Base-by-base conservation (phyloP, 1,140 invertebrate genomes). In the Choristoneura fumiferana region DNA sequence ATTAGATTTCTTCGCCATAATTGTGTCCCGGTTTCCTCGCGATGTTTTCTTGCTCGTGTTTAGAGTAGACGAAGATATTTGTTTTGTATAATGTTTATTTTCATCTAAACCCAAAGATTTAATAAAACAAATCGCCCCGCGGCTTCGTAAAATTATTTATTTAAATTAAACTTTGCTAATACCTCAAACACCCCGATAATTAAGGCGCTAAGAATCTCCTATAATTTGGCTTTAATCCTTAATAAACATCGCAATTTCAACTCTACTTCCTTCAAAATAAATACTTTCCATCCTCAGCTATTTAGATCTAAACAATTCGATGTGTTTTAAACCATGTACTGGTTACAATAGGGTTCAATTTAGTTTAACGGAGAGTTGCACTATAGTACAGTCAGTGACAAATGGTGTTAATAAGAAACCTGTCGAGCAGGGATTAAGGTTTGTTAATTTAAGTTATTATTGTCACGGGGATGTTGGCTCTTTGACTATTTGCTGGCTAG, bases 401-500 rank as follows among this genome's bases (percentile, higher is more conserved):
- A 88, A 88, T 88, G 82, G 79, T 65, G 79, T 81, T 88, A 88
- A 86, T 88, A 88, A 88, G 85, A 88, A 88, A 86, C 81, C 81
- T 84, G 85, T 86, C 84, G 79, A 58, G 76, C 74, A 76, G 58
- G 82, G 79, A 86, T 87, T 85, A 88, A 65, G 54, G 39, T 13
- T 62, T 72, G 83, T 85, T 88, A 85, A 87, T 87, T 84, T 73
- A 62, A 67, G 68, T 74, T 71, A 62, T 63, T 73, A 73, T 81
- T 76, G 72, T 63, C 68, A 66, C 65, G 58, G 58, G 37, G 49
- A 15, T 49, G n/a, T n/a, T n/a, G 43, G 43, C 17, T 49, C 43
- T 49, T 49, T 49, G 45, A 54, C 36, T 14, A 35, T 43, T 57
- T 54, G 18, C 18, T 8, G 0, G 9, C 9, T 76, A 78, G 75